These are phyloP conservation scores for Nyctereutes procyonoides DNA, from an alignment of 2,113 vertebrate species.

Conservation along the genomic window DNA sequence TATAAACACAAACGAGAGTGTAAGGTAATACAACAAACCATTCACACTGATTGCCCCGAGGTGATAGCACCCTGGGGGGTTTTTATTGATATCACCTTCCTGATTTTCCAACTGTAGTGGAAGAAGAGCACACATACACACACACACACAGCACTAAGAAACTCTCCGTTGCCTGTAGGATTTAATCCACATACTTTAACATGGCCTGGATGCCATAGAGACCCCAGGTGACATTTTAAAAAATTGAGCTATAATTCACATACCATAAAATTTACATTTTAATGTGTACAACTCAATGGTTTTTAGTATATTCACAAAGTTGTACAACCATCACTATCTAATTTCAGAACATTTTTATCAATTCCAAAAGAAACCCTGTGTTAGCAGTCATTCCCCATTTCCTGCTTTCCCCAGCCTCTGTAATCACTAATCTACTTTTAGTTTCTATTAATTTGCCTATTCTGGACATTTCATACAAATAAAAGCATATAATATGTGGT, in stretches of 20 bases:
- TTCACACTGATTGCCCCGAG: neutral
- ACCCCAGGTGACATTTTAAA: neutral
- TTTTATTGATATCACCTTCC: neutral
- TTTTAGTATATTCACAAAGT: neutral
- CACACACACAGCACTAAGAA: neutral
- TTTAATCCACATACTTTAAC: neutral
- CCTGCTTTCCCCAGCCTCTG: neutral
- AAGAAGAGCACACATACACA: neutral
- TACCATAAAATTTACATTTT: neutral
- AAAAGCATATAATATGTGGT: neutral
- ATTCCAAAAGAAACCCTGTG: neutral
- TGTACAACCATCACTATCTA: neutral
- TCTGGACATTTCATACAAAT: neutral
- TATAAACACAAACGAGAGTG: neutral
- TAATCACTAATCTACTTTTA: neutral
- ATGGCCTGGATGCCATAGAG: neutral
- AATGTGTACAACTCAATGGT: neutral
- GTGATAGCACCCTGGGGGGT: neutral
- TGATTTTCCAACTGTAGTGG: neutral
- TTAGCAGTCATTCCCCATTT: neutral
- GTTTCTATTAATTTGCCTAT: neutral
- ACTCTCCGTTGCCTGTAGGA: neutral
- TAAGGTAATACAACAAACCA: neutral
- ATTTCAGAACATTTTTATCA: neutral
- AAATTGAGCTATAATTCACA: neutral